Evolutionary conservation across 2,797 vertebrate species (phyloP).

Genomic region (Leptodactylus fallax): DNA sequence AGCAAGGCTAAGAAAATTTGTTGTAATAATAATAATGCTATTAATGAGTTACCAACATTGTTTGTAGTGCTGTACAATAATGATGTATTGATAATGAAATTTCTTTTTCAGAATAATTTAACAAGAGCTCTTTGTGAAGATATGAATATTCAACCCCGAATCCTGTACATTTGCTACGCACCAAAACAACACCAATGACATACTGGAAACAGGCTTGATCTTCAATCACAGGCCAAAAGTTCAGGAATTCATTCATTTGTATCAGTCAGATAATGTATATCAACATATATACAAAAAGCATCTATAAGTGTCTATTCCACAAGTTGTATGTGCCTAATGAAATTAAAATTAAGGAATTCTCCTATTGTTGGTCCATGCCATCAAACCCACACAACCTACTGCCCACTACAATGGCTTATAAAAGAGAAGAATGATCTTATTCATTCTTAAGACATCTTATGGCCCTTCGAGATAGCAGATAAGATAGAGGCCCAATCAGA

Average conservation of each 20-base stretch:
- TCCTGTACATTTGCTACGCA: too few species aligned
- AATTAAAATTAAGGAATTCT: not conserved
- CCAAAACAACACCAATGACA: not conserved
- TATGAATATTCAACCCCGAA: not conserved
- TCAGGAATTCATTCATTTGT: not conserved
- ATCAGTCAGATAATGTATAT: not conserved
- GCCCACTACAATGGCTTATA: too few species aligned
- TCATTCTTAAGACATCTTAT: too few species aligned
- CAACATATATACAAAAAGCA: not conserved
- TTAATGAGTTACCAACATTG: not conserved
- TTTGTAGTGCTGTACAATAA: not conserved
- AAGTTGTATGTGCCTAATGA: not conserved
- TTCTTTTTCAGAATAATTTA: constrained; percentile 34
- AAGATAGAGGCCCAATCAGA: too few species aligned
- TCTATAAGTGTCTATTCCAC: not conserved
- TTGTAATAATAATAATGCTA: too few species aligned
- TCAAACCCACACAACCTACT: not conserved
- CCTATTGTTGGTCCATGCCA: not conserved
- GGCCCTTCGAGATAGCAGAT: too few species aligned
- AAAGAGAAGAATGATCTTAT: too few species aligned
- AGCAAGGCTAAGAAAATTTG: too few species aligned
- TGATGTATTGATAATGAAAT: not conserved
- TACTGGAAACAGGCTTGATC: not conserved
- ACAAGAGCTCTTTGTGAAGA: not conserved
- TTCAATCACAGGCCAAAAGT: not conserved